These are phyloP conservation scores for Mimas tiliae DNA, from an alignment of 2,888 invertebrate genomes.

Conservation along the genomic window DNA sequence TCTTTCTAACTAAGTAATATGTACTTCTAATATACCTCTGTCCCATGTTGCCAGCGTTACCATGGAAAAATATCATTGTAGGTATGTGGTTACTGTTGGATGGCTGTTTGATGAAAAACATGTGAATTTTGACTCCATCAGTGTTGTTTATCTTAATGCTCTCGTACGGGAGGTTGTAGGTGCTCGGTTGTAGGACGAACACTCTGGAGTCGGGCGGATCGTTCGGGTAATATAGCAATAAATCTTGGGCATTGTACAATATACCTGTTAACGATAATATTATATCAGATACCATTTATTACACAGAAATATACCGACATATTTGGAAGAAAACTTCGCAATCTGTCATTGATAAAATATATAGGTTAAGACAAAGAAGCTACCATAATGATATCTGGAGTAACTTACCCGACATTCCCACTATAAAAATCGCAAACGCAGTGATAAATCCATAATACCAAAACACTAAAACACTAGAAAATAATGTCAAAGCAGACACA, in stretches of 20 bases:
- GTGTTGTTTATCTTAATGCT: conserved; percentile 88
- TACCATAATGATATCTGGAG: conserved; percentile 16
- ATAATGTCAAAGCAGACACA: conserved; percentile 89
- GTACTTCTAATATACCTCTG: conserved; percentile 86
- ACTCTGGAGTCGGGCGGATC: conserved; percentile 94
- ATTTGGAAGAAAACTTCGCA: neutral
- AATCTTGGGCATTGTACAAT: conserved; percentile 94
- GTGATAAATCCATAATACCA: conserved; percentile 93
- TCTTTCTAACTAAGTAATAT: too few species aligned
- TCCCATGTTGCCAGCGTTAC: conserved; percentile 98
- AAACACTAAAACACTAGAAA: conserved; percentile 90
- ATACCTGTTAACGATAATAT: conserved; percentile 85
- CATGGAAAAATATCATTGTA: conserved; percentile 96
- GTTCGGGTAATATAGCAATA: conserved; percentile 94
- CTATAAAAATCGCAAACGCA: conserved; percentile 88
- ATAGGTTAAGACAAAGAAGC: conserved; percentile 22
- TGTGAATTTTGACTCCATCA: conserved; percentile 91
- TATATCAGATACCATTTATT: neutral
- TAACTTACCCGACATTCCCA: conserved; percentile 88
- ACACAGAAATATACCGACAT: neutral
- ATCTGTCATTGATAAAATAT: neutral
- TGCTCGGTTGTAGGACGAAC: conserved; percentile 94
- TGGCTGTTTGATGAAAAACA: conserved; percentile 92
- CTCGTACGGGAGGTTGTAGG: conserved; percentile 94
- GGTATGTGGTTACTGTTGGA: conserved; percentile 88